Base-by-base conservation (phyloP, 2,113 vertebrate genomes). In the Hyla sarda region DNA sequence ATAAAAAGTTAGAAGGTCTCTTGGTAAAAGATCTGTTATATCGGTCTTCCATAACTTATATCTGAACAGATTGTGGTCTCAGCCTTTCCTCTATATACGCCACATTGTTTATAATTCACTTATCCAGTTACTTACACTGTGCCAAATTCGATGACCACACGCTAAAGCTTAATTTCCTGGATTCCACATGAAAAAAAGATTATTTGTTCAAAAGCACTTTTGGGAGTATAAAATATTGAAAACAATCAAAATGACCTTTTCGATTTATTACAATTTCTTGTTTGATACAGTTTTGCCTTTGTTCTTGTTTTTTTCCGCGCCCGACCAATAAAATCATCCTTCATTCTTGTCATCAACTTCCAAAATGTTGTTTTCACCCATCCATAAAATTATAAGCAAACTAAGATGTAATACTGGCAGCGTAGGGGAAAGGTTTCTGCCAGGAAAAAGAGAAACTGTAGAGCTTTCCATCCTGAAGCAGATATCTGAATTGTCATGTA, bases 291-390 rank as follows among this genome's bases (percentile, higher is more conserved):
- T 50, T 48, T 52, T 54, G 47, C 6, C 7, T 28, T 48, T 54
- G 13, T 56, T 78, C 28, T 56, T 41, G 41, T 41, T 34, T 23
- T 52, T 52, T 52, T 50, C 74, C 47, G 5, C 32, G 48, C 11
- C 14, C 45, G 16, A 81, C 62, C 65, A 60, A 81, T 81, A 28
- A 62, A 81, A 2, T 16, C 12, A 65, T 65, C 25, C 16, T 14
- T 65, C 78, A 65, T 65, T 81, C 56, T 48, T 81, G 58, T 81
- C 56, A 65, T 81, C 78, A 65, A 45, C 23, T 81, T 81, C 56
- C 19, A 81, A 28, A 62, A 45, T 19, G 23, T 45, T 65, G 56
- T 80, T 80, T 80, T 62, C 78, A 81, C 56, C 58, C 56, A 81
- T n/a, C 58, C 78, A 45, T 81, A 81, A 47, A 81, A 65, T 81